phyloP scores from a whole-genome alignment of 2,113 vertebrate species.

The Osmerus eperlanus region DNA sequence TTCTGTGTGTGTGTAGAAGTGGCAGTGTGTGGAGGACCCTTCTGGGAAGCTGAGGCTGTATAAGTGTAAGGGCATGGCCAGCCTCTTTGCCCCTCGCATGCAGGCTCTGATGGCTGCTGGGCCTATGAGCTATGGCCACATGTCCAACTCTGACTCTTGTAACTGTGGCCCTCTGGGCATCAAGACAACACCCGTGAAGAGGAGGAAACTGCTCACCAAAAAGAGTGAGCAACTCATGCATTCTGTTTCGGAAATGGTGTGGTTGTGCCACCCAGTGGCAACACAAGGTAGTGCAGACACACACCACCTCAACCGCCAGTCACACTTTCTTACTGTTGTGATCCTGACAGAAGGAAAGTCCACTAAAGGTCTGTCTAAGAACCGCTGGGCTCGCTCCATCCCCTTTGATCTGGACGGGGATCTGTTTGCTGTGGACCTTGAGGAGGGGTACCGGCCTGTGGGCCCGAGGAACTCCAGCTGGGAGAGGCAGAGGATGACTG shows the following conservation, averaged over 20 bases:
- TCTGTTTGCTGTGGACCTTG: slow-evolving; percentile 72
- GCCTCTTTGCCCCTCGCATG: slow-evolving; percentile 66
- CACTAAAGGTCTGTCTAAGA: slow-evolving; percentile 64
- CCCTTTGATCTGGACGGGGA: slow-evolving; percentile 75
- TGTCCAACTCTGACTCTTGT: slow-evolving; percentile 66
- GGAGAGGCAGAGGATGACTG: slow-evolving; percentile 45
- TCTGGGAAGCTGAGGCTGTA: slow-evolving; percentile 88
- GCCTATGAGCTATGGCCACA: slow-evolving; percentile 68
- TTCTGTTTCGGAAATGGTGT: too few relatives aligned
- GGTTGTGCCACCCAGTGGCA: slow-evolving; percentile 25
- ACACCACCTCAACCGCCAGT: not conserved
- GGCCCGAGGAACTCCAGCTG: slow-evolving; percentile 73
- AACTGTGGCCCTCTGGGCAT: slow-evolving; percentile 71
- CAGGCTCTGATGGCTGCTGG: slow-evolving; percentile 74
- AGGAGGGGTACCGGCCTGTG: slow-evolving; percentile 69
- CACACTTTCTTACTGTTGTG: not conserved
- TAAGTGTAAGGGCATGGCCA: slow-evolving; percentile 84
- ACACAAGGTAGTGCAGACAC: not conserved
- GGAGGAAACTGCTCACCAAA: slow-evolving; percentile 81
- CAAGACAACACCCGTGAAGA: slow-evolving; percentile 68
- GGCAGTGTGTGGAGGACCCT: slow-evolving; percentile 93
- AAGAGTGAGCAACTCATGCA: slow-evolving; percentile 75
- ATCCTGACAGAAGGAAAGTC: slow-evolving; percentile 78
- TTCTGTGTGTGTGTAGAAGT: slow-evolving; percentile 76
- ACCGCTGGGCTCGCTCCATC: slow-evolving; percentile 81